These are phyloP conservation scores for Myotis vivesi DNA, from an alignment of 2,797 vertebrate species.

Conservation along the genomic window DNA sequence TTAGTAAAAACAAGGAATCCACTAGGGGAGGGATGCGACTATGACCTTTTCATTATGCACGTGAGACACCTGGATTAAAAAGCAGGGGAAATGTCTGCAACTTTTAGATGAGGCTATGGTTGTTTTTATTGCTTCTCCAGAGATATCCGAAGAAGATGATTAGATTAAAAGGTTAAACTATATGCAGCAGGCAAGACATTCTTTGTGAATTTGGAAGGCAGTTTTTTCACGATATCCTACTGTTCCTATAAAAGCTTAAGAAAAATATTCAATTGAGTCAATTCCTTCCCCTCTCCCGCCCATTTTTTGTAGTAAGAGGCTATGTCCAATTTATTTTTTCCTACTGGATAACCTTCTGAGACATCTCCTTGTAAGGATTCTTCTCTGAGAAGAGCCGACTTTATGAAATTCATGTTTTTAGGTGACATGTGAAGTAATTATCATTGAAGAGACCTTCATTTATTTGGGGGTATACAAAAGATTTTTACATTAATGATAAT, in stretches of 20 bases:
- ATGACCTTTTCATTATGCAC: not conserved
- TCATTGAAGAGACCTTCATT: not conserved
- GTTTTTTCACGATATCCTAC: not conserved
- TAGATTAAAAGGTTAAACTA: not conserved
- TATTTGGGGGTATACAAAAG: not conserved
- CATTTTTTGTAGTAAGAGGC: not conserved
- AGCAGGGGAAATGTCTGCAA: not conserved
- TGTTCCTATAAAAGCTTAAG: not conserved
- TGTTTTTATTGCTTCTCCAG: not conserved
- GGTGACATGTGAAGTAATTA: not conserved
- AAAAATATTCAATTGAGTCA: not conserved
- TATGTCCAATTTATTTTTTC: not conserved
- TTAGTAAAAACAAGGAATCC: not conserved
- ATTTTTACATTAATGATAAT: not conserved
- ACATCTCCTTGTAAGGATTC: not conserved
- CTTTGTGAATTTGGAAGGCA: not conserved
- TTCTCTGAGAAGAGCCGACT: not conserved
- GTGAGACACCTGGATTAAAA: not conserved
- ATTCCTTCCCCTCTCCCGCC: not conserved
- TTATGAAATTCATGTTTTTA: not conserved
- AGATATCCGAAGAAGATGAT: not conserved
- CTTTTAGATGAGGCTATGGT: not conserved
- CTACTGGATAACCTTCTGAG: not conserved
- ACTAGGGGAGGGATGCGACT: not conserved
- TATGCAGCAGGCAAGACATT: not conserved